Evolutionary conservation across 30 jellyfish, hydroid and myxozoan genomes (phyloP).

Genomic region (Aurelia sp.): DNA sequence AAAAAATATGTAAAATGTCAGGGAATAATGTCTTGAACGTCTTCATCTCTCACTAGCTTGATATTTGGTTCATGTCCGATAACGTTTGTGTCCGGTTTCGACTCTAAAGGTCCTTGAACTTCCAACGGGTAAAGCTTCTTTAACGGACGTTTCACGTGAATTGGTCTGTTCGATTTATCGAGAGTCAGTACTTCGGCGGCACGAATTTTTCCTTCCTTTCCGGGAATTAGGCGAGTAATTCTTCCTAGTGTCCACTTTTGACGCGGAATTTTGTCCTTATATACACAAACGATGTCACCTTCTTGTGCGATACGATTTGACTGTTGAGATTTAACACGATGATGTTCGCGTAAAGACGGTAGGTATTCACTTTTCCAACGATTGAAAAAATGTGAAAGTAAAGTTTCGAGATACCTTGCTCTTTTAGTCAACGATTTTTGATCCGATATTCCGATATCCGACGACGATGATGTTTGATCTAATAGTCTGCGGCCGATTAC

Average conservation of each 20-base stretch:
- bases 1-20: too few relatives aligned
- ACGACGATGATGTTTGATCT: not conserved
- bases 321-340: not conserved
- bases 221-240: not conserved
- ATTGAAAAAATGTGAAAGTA: slow-evolving; percentile 9
- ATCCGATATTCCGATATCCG: slow-evolving; percentile 13
- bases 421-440: slow-evolving; percentile 20
- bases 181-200: not conserved
- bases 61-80: not conserved
- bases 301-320: not conserved
- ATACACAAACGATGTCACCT: not conserved
- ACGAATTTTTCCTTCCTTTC: not conserved
- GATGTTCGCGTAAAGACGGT: slow-evolving; percentile 44
- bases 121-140: slow-evolving; percentile 10
- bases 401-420: not conserved
- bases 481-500: slow-evolving; percentile 31
- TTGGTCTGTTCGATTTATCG: not conserved
- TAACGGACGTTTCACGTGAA: not conserved
- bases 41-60: not conserved
- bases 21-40: not conserved
- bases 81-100: not conserved
- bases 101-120: not conserved
- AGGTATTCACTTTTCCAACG: slow-evolving; percentile 45
- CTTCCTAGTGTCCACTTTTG: not conserved
- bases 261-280: not conserved